phyloP scores from a whole-genome alignment of 2,888 invertebrate genomes.

The Drosophila niveifrons region DNA sequence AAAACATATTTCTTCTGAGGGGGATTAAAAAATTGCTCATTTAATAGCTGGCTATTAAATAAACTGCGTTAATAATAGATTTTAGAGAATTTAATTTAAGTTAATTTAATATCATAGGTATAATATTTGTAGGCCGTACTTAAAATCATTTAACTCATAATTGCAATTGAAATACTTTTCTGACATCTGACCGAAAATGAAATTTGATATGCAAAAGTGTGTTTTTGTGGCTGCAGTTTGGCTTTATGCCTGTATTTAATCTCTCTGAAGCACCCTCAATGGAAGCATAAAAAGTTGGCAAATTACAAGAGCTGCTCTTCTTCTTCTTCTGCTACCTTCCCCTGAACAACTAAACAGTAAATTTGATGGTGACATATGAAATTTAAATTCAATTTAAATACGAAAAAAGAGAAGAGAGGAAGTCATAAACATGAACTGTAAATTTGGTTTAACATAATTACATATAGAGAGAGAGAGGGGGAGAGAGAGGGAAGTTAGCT shows the following conservation, averaged over 20 bases:
- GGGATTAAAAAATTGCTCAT: no score
- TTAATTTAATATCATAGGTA: no score
- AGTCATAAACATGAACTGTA: constrained; percentile 60
- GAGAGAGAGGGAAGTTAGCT: no score
- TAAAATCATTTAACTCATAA: not conserved
- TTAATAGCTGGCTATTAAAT: no score
- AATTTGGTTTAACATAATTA: constrained; percentile 39
- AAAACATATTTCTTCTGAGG: no score
- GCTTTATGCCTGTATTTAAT: constrained; percentile 18
- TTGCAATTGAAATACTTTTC: not conserved
- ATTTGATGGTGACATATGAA: constrained; percentile 31
- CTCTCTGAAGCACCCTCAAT: constrained; percentile 22
- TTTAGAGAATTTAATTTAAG: no score
- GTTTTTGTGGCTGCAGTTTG: not conserved
- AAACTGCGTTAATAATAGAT: no score
- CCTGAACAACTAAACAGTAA: no score
- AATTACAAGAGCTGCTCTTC: constrained; percentile 1
- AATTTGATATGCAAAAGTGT: not conserved
- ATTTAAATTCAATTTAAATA: constrained; percentile 44
- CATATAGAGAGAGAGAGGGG: not conserved
- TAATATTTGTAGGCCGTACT: no score
- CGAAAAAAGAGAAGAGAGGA: constrained; percentile 38
- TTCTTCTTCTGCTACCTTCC: no score
- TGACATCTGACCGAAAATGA: not conserved
- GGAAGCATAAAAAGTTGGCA: constrained; percentile 26